Conservation (phyloP, 2,888 invertebrate genomes). For the Acleris holmiana region DNA sequence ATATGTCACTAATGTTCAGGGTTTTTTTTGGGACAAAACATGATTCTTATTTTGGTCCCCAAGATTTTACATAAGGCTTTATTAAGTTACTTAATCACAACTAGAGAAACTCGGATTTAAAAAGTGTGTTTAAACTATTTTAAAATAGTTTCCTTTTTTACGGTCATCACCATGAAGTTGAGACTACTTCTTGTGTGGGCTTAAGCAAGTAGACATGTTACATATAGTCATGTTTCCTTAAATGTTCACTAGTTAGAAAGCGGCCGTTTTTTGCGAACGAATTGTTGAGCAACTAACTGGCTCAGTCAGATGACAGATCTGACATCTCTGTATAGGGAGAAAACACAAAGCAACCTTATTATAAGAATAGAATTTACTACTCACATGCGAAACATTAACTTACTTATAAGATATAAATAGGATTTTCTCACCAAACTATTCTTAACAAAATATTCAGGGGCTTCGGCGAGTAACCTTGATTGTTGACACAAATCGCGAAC, state of each 20-base stretch:
- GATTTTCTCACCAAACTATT: slow-evolving; percentile 35
- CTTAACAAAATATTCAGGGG: slow-evolving; percentile 50
- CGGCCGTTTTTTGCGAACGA: slow-evolving; percentile 36
- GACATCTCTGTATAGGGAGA: neutral
- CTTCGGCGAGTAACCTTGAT: slow-evolving; percentile 56
- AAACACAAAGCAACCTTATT: neutral
- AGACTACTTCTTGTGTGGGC: slow-evolving; percentile 1
- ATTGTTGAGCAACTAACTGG: slow-evolving; percentile 26
- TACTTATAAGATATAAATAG: slow-evolving; percentile 28
- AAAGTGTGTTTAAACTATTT: too few species aligned
- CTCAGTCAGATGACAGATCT: slow-evolving; percentile 1
- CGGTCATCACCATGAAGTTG: neutral
- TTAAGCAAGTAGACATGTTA: slow-evolving; percentile 20
- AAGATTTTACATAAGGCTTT: too few species aligned
- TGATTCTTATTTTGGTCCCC: too few species aligned
- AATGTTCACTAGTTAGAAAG: slow-evolving; percentile 57
- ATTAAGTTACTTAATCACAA: too few species aligned
- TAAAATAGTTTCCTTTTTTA: neutral
- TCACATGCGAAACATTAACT: neutral
- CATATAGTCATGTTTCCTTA: slow-evolving; percentile 50
- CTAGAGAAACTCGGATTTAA: too few species aligned
- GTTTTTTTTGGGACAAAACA: too few species aligned
- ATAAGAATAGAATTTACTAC: neutral
- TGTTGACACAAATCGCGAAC: slow-evolving; percentile 49
- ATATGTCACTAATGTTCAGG: too few species aligned